These are phyloP conservation scores for Prenolepis imparis DNA, from an alignment of 2,888 invertebrate species.

Conservation along the genomic window DNA sequence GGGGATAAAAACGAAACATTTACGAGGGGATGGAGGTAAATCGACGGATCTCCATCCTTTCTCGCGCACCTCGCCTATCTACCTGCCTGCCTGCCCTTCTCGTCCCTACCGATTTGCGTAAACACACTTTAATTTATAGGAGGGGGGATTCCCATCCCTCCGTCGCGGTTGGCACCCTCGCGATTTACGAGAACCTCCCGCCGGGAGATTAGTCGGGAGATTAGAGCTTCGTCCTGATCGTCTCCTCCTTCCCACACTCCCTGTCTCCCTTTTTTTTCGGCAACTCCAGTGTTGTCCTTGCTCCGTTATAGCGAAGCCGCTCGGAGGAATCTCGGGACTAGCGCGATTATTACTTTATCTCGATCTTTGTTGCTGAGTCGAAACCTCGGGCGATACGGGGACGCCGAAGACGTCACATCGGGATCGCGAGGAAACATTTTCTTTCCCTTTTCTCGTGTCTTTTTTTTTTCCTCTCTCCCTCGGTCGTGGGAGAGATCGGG, in stretches of 20 bases:
- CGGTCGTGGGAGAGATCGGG: constrained; percentile 28
- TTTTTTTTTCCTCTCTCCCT: constrained; percentile 10
- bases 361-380: constrained; percentile 18
- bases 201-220: constrained; percentile 43
- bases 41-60: constrained; percentile 33
- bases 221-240: constrained; percentile 51
- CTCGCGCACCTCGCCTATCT: constrained; percentile 68
- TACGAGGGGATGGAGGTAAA: constrained; percentile 55
- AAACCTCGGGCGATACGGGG: constrained; percentile 32
- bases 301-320: background rate
- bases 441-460: constrained; percentile 55
- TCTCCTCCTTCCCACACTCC: constrained; percentile 53
- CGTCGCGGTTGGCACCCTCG: constrained; percentile 61
- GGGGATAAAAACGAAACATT: constrained; percentile 53
- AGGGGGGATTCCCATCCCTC: constrained; percentile 60
- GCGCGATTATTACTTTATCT: constrained; percentile 37
- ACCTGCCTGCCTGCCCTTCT: constrained; percentile 58
- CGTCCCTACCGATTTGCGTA: constrained; percentile 78
- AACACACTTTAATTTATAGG: constrained; percentile 77
- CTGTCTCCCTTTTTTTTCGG: constrained; percentile 1
- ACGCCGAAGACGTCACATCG: constrained; percentile 28
- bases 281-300: background rate
- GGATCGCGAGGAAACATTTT: constrained; percentile 56
- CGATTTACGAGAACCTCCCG: constrained; percentile 63
- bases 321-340: background rate